phyloP scores from a whole-genome alignment of 2,888 invertebrate species.

The Parnassius orleans region DNA sequence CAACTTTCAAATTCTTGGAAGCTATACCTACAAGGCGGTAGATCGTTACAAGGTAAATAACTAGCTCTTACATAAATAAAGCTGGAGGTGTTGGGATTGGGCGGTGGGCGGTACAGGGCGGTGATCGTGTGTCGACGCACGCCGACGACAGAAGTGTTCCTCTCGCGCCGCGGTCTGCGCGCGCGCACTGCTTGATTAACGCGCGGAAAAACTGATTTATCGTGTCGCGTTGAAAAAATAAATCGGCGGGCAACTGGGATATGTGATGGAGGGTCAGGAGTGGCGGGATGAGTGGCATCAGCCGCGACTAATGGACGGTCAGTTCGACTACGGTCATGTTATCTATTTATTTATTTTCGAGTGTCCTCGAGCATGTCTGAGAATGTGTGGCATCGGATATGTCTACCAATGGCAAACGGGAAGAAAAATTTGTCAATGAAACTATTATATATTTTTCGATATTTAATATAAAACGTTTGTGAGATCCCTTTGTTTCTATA shows the following conservation, averaged over 20 bases:
- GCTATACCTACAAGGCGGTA: conserved; percentile 32
- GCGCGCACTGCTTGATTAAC: conserved; percentile 42
- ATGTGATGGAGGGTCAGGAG: conserved; percentile 77
- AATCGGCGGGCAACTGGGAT: conserved; percentile 62
- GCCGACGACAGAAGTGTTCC: conserved; percentile 88
- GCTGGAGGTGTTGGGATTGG: conserved; percentile 45
- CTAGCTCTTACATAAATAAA: conserved; percentile 46
- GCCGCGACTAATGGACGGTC: conserved; percentile 71
- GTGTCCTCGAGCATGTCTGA: background rate
- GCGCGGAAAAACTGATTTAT: conserved; percentile 74
- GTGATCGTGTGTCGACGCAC: conserved; percentile 68
- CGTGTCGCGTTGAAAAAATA: conserved; percentile 78
- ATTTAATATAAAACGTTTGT: no score
- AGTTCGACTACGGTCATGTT: conserved; percentile 43
- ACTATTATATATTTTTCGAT: no score
- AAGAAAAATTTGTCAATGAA: background rate
- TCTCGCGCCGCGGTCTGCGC: conserved; percentile 71
- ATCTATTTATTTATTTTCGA: conserved; percentile 12
- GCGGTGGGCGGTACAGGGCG: conserved; percentile 55
- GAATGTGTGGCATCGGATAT: background rate
- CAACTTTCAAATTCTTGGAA: conserved; percentile 8
- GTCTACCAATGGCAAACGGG: background rate
- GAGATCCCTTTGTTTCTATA: no score
- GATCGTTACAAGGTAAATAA: conserved; percentile 41
- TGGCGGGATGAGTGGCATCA: conserved; percentile 75